A percentile compares a stretch with the other conserved stretches of the same genome.
phyloP scores from a whole-genome alignment of 2,797 vertebrate species.

The Glossophaga mutica region DNA sequence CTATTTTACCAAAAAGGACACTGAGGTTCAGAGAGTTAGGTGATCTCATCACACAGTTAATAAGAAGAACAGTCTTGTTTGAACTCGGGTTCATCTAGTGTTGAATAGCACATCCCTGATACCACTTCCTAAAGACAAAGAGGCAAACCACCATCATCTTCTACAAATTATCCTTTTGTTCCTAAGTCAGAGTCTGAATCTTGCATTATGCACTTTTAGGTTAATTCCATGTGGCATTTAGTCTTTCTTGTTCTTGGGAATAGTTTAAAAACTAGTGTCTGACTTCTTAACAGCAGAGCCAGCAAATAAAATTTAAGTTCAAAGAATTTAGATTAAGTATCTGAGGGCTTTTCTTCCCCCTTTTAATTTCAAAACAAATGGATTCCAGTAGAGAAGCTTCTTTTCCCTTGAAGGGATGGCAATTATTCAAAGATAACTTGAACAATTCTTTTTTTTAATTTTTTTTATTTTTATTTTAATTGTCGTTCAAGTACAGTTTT shows the following conservation, averaged over 20 bases:
- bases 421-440: background rate
- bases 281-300: background rate
- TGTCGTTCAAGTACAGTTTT: no score
- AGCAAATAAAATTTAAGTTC: conserved; percentile 8
- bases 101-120: background rate
- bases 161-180: background rate
- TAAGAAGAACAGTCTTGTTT: background rate
- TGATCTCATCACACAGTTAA: background rate
- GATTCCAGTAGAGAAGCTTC: background rate
- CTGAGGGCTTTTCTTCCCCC: background rate
- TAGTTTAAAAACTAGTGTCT: background rate
- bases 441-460: conserved; percentile 9
- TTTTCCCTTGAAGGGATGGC: background rate
- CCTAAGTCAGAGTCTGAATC: background rate
- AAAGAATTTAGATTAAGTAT: background rate
- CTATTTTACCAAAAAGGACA: background rate
- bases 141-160: background rate
- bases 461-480: no score
- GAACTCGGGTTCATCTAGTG: background rate
- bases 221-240: background rate
- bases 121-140: background rate
- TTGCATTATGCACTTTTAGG: background rate
- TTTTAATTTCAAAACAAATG: conserved; percentile 36
- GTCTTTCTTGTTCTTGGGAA: background rate
- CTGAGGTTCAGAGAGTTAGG: background rate